Conservation (phyloP, 2,888 invertebrate species). For the Andrena flavipes region DNA sequence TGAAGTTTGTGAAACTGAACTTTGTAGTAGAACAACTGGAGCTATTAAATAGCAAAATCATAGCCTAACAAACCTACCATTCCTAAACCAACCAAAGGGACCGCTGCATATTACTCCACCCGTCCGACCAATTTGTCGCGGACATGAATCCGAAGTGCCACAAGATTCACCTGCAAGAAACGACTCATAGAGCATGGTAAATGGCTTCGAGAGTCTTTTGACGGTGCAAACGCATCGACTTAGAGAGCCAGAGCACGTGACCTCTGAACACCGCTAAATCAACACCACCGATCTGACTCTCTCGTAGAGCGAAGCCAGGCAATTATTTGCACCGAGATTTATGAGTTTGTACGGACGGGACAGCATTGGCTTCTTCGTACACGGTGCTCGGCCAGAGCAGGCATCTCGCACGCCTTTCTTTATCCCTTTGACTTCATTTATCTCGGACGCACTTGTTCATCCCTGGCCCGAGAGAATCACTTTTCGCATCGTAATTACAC, state of each 20-base stretch:
- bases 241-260: conserved; percentile 63
- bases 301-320: conserved; percentile 75
- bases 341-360: conserved; percentile 80
- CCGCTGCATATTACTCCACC: neutral
- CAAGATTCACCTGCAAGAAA: conserved; percentile 30
- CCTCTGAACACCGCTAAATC: conserved; percentile 83
- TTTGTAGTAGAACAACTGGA: neutral
- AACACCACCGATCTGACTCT: conserved; percentile 80
- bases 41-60: no score
- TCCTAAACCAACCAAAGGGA: neutral
- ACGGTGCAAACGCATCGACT: conserved; percentile 57
- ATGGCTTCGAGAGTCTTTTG: conserved; percentile 40
- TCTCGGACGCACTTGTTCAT: conserved; percentile 70
- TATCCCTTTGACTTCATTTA: conserved; percentile 69
- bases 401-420: conserved; percentile 40
- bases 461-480: conserved; percentile 75
- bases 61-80: neutral
- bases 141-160: neutral
- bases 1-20: neutral
- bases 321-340: conserved; percentile 84
- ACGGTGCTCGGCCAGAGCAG: conserved; percentile 11
- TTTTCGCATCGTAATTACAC: conserved; percentile 82
- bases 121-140: conserved; percentile 32
- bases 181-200: conserved; percentile 28
- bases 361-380: conserved; percentile 68